These are phyloP conservation scores for Panthera tigris DNA, from an alignment of 2,113 vertebrate genomes.

Conservation along the genomic window DNA sequence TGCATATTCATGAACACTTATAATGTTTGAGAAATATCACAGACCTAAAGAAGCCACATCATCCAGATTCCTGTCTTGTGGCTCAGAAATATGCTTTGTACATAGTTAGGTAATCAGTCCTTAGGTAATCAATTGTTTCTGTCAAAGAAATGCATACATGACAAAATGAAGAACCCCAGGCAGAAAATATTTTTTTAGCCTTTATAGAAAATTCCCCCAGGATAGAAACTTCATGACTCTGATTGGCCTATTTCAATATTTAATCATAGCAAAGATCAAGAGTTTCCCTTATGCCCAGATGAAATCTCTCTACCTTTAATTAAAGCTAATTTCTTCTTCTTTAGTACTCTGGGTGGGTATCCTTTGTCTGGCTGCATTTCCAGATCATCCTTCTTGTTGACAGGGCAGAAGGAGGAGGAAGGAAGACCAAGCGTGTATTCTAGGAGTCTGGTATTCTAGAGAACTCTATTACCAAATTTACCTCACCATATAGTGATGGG, in stretches of 20 bases:
- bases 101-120: background rate
- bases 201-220: conserved; percentile 5
- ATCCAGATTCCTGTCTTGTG: background rate
- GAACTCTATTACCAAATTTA: background rate
- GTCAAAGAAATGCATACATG: background rate
- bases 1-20: background rate
- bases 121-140: background rate
- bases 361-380: background rate
- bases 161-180: background rate
- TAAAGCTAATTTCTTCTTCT: background rate
- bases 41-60: background rate
- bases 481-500: background rate
- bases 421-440: background rate
- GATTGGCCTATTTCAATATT: conserved; percentile 14
- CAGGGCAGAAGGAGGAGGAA: background rate
- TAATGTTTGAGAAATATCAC: conserved; percentile 20
- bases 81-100: background rate
- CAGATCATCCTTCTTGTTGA: background rate
- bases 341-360: background rate
- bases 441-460: background rate
- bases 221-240: background rate
- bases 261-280: background rate
- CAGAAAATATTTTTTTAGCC: background rate
- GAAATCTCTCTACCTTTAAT: background rate
- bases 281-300: background rate